Evolutionary conservation across 2,888 invertebrate genomes (phyloP).

Genomic region (Drosophila histrio): DNA sequence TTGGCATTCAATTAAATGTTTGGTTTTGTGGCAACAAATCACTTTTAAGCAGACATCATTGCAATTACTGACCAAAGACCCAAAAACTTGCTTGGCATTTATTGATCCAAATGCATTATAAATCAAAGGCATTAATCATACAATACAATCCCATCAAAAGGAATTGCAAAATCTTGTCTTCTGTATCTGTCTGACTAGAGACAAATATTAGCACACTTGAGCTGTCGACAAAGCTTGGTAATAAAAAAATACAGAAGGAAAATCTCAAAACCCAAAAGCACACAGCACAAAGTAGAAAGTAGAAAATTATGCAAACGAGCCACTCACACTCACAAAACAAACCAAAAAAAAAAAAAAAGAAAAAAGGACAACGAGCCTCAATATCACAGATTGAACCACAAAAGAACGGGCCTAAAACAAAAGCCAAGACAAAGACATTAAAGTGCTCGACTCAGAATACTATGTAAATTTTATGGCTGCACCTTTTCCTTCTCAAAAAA

Average conservation of each 20-base stretch:
- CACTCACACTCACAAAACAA: conserved; percentile 13
- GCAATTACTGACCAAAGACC: conserved; percentile 16
- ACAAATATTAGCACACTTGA: conserved; percentile 63
- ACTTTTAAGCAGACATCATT: conserved; percentile 16
- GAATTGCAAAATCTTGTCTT: conserved; percentile 31
- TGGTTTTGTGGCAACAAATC: conserved; percentile 53
- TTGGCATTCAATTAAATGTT: conserved; percentile 62
- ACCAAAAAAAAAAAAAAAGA: neutral
- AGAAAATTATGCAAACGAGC: conserved; percentile 70
- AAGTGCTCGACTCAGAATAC: conserved; percentile 51
- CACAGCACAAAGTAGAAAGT: conserved; percentile 36
- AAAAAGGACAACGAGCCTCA: conserved; percentile 36
- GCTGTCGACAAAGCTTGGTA: conserved; percentile 43
- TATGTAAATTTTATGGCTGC: conserved; percentile 66
- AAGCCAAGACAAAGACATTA: conserved; percentile 54
- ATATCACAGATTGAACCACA: conserved; percentile 38
- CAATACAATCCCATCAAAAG: conserved; percentile 36
- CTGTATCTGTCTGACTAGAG: conserved; percentile 21
- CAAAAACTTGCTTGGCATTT: conserved; percentile 22
- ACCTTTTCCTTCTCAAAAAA: conserved; percentile 29
- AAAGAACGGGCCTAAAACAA: conserved; percentile 54
- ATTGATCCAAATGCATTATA: conserved; percentile 48
- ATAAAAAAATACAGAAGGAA: conserved; percentile 20
- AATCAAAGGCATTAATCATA: conserved; percentile 65
- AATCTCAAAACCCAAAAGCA: conserved; percentile 24